Conservation (phyloP, 2,888 invertebrate species). For the Heliconius hortense region DNA sequence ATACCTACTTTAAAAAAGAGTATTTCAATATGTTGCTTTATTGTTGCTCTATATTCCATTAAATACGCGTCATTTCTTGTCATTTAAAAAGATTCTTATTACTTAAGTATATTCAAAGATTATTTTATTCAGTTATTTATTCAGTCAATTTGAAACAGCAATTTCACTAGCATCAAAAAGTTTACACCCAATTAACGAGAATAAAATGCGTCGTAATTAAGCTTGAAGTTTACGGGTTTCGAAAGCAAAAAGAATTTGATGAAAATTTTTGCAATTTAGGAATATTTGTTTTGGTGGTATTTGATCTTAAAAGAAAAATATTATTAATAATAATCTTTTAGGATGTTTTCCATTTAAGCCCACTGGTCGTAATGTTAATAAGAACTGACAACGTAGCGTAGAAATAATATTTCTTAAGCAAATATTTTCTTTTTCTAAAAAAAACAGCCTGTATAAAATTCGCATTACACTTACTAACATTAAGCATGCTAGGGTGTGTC, state of each 20-base stretch:
- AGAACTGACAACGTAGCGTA: neutral
- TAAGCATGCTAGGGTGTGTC: neutral
- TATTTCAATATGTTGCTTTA: neutral
- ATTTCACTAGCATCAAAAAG: conserved; percentile 24
- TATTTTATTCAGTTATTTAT: neutral
- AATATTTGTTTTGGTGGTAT: neutral
- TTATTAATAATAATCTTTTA: neutral
- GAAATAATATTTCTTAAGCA: neutral
- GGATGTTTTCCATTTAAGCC: neutral
- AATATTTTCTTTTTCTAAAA: neutral
- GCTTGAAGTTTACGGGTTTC: conserved; percentile 45
- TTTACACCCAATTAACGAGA: conserved; percentile 40
- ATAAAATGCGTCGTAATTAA: conserved; percentile 47
- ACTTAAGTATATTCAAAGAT: neutral
- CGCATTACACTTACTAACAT: neutral
- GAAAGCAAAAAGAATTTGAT: conserved; percentile 45
- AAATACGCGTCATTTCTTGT: neutral
- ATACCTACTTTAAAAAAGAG: neutral
- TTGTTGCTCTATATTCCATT: too few species aligned
- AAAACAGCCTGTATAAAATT: neutral
- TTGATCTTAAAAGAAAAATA: neutral
- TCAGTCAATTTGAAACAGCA: neutral
- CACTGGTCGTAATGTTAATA: neutral
- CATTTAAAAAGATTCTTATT: neutral
- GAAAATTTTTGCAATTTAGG: conserved; percentile 35